Percentiles rank a stretch among this genome's conserved stretches.
Conservation (phyloP, 2,888 invertebrate species). For the Leucophenga montana region DNA sequence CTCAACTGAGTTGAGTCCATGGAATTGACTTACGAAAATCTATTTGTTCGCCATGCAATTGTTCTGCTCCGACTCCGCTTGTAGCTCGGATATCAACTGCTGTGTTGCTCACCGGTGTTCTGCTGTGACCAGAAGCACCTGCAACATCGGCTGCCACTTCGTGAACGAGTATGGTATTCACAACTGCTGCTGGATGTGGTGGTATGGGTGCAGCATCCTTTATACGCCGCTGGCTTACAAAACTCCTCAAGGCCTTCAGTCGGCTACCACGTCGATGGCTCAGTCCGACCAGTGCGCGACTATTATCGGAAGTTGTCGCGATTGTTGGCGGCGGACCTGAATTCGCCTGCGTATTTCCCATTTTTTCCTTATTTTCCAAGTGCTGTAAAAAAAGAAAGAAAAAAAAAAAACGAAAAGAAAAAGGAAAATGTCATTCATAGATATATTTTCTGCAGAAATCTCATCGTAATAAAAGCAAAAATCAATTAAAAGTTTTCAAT, state of each 20-base stretch:
- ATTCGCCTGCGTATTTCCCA: constrained; percentile 60
- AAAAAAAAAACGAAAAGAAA: constrained; percentile 39
- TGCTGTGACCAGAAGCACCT: not conserved
- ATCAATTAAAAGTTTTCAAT: constrained; percentile 70
- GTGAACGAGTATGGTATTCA: constrained; percentile 29
- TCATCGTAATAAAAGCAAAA: constrained; percentile 49
- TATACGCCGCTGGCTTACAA: constrained; percentile 65
- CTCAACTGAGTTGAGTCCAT: constrained; percentile 24
- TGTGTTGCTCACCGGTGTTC: not conserved
- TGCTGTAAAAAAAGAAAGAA: constrained; percentile 44
- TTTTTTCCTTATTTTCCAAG: constrained; percentile 36
- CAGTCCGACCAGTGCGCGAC: constrained; percentile 10
- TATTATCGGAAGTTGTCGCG: constrained; percentile 11
- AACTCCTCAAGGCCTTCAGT: constrained; percentile 65
- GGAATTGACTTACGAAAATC: constrained; percentile 70
- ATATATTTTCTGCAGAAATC: constrained; percentile 12
- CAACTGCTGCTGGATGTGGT: constrained; percentile 37
- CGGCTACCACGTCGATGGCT: constrained; percentile 61
- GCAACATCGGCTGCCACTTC: constrained; percentile 32
- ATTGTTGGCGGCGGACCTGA: constrained; percentile 9
- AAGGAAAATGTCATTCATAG: not conserved
- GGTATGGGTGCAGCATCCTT: constrained; percentile 52
- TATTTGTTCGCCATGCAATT: constrained; percentile 66
- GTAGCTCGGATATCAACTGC: too few relatives aligned
- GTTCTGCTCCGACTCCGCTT: constrained; percentile 51